A percentile compares a stretch with the other conserved stretches of the same genome.
Evolutionary conservation across 2,113 vertebrate genomes (phyloP).

Genomic region (Oenanthe melanoleuca): DNA sequence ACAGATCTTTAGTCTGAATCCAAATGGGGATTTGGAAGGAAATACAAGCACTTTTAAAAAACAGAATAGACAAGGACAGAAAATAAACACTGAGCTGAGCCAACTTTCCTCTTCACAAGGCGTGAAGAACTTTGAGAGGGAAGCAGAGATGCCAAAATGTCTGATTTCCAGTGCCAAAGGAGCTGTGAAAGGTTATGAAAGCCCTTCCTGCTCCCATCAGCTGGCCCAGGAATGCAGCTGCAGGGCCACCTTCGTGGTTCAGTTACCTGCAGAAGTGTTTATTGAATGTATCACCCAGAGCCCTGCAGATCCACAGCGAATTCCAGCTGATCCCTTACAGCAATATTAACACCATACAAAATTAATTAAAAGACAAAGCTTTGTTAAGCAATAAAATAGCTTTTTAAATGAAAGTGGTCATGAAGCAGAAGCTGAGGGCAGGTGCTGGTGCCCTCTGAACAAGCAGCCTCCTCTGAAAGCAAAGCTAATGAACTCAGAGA

Average conservation of each 20-base stretch:
- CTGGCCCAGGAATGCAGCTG: not conserved
- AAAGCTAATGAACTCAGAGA: not conserved
- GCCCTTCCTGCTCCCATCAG: not conserved
- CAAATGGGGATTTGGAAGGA: not conserved
- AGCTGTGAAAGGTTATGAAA: not conserved
- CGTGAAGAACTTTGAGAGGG: not conserved
- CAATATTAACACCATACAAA: not conserved
- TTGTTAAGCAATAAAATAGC: conserved; percentile 2
- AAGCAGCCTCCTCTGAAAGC: not conserved
- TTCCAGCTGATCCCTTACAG: not conserved
- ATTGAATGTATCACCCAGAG: not conserved
- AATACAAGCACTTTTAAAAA: not conserved
- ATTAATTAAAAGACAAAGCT: conserved; percentile 33
- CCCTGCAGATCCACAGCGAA: not conserved
- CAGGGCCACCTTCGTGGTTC: not conserved
- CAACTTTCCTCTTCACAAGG: not conserved
- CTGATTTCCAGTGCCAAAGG: not conserved
- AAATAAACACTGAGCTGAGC: not conserved
- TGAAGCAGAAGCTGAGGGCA: conserved; percentile 12
- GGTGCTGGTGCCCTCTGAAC: not conserved
- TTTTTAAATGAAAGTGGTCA: not conserved
- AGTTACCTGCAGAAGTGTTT: not conserved
- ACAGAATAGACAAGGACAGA: not conserved
- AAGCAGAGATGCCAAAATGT: not conserved
- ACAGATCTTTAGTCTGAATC: not conserved